A percentile compares a stretch with the other conserved stretches of the same genome.
phyloP scores from a whole-genome alignment of 2,797 vertebrate genomes.

The Heteromormyrus szaboi region DNA sequence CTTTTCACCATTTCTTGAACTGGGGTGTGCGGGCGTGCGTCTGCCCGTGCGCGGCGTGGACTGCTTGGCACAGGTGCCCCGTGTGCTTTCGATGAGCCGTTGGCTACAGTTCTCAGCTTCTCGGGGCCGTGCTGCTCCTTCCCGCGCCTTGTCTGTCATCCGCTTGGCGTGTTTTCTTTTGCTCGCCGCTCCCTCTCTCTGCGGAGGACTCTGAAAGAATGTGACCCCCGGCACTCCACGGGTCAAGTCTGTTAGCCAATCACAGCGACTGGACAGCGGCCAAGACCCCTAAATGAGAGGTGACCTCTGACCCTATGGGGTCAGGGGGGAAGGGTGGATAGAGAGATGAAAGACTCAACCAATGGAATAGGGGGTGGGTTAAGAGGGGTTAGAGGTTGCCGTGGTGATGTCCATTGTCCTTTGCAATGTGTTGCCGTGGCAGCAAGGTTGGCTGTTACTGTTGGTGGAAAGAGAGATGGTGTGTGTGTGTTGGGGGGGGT shows the following conservation, averaged over 20 bases:
- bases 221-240: slow-evolving; percentile 21
- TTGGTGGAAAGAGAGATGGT: slow-evolving; percentile 43
- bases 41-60: not conserved
- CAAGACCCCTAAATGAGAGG: slow-evolving; percentile 15
- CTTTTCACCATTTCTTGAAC: not conserved
- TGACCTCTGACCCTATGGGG: slow-evolving; percentile 22
- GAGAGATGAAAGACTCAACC: slow-evolving; percentile 22
- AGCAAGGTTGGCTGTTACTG: slow-evolving; percentile 56
- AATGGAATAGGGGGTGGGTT: slow-evolving; percentile 60
- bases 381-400: slow-evolving; percentile 76
- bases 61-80: not conserved
- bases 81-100: not conserved
- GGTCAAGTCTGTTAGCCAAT: slow-evolving; percentile 28
- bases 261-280: slow-evolving; percentile 17
- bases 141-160: not conserved
- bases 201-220: slow-evolving; percentile 19
- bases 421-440: slow-evolving; percentile 61
- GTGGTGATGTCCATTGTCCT: slow-evolving; percentile 68
- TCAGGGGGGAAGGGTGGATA: slow-evolving; percentile 16
- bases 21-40: not conserved
- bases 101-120: not conserved
- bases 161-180: not conserved
- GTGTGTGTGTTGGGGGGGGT: slow-evolving; percentile 16
- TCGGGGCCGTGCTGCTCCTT: not conserved
- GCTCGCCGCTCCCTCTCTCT: not conserved